These are phyloP conservation scores for Orycteropus afer DNA, from an alignment of 2,113 vertebrate species.

Conservation along the genomic window DNA sequence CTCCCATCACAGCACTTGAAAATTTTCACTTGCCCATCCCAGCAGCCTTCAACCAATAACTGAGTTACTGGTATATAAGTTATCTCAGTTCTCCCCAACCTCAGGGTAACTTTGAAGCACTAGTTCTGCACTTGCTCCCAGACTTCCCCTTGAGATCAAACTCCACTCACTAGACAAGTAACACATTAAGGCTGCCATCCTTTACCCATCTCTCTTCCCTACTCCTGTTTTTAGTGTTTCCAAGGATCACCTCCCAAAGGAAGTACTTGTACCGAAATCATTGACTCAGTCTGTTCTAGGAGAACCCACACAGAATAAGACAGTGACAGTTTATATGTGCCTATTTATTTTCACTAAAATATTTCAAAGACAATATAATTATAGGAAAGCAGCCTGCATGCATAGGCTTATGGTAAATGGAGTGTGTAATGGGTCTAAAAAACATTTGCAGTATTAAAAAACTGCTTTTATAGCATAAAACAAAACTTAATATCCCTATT, in stretches of 20 bases:
- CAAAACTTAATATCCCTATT: conserved; percentile 23
- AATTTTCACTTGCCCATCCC: not conserved
- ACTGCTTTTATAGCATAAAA: not conserved
- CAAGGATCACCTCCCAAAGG: not conserved
- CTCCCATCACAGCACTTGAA: not conserved
- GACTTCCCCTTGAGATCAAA: not conserved
- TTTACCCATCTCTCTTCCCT: not conserved
- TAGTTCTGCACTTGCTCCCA: not conserved
- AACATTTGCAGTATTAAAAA: conserved; percentile 15
- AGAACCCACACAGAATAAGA: not conserved
- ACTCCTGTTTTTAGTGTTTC: not conserved
- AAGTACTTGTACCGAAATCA: not conserved
- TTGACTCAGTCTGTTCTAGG: not conserved
- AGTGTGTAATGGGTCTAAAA: not conserved
- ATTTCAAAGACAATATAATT: not conserved
- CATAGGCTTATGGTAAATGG: not conserved
- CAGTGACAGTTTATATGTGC: not conserved
- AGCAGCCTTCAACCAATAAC: not conserved
- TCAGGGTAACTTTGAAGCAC: not conserved
- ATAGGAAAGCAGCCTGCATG: not conserved
- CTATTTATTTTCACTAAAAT: conserved; percentile 6
- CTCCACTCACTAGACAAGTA: not conserved
- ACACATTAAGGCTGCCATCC: not conserved
- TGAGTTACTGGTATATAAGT: not conserved
- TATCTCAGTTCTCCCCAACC: not conserved